Conservation (phyloP, 2,113 vertebrate genomes). For the Larimichthys crocea region DNA sequence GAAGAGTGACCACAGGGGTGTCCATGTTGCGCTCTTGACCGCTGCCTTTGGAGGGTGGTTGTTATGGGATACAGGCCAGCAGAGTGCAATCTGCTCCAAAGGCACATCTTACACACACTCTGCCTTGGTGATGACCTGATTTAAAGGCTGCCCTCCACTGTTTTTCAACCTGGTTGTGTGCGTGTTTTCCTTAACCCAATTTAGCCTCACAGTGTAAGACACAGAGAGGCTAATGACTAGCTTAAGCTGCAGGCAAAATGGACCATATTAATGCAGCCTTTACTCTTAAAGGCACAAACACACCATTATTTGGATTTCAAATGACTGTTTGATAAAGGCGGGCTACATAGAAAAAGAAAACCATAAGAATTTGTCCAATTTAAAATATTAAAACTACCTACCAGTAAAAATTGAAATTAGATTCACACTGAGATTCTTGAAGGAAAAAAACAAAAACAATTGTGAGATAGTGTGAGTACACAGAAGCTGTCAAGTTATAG, state of each 20-base stretch:
- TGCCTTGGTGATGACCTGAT: conserved; percentile 76
- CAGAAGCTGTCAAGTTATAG: conserved; percentile 6
- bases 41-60: conserved; percentile 67
- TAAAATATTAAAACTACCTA: neutral
- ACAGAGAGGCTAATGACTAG: conserved; percentile 72
- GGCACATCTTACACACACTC: conserved; percentile 56
- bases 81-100: conserved; percentile 65
- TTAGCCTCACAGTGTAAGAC: conserved; percentile 69
- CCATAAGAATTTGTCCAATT: neutral
- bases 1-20: conserved; percentile 67
- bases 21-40: conserved; percentile 67
- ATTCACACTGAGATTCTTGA: conserved; percentile 18
- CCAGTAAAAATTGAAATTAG: neutral
- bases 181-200: conserved; percentile 76
- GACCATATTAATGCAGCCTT: conserved; percentile 47
- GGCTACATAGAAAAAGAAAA: neutral
- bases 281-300: conserved; percentile 35
- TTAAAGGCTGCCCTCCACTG: conserved; percentile 71
- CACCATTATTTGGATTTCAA: conserved; percentile 33
- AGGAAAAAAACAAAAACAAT: conserved; percentile 11
- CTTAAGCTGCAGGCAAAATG: conserved; percentile 56
- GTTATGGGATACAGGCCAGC: conserved; percentile 70
- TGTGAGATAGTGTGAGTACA: conserved; percentile 6
- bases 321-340: neutral
- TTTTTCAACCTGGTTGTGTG: conserved; percentile 70